Percentiles rank a stretch among this genome's conserved stretches.
Conservation (phyloP, 2,113 vertebrate genomes). For the Scartelaos histophorus region DNA sequence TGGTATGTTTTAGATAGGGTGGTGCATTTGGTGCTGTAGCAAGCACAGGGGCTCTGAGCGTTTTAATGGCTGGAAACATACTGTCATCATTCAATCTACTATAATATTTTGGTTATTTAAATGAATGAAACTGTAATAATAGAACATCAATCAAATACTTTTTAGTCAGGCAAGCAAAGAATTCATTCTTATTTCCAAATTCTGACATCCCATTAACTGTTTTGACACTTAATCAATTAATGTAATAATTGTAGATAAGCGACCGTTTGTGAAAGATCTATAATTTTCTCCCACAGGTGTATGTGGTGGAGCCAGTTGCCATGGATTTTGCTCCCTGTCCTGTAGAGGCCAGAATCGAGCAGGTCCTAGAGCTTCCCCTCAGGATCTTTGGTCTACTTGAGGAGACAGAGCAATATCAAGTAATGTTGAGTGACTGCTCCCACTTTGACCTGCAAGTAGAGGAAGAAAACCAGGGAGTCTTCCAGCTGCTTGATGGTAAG, state of each 20-base stretch:
- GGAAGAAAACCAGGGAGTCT: slow-evolving; percentile 84
- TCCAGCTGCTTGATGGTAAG: slow-evolving; percentile 83
- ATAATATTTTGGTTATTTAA: not conserved
- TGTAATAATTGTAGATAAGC: not conserved
- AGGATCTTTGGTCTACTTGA: slow-evolving; percentile 81
- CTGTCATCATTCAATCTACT: not conserved
- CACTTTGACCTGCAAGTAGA: slow-evolving; percentile 86
- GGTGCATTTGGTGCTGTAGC: not conserved
- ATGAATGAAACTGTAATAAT: not conserved
- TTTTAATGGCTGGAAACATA: not conserved
- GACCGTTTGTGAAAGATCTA: not conserved
- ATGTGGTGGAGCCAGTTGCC: slow-evolving; percentile 86
- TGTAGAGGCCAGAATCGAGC: slow-evolving; percentile 85
- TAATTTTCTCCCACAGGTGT: slow-evolving; percentile 78
- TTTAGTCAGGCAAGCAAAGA: not conserved
- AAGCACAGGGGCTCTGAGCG: not conserved
- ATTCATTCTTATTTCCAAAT: not conserved
- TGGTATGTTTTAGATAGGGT: not conserved
- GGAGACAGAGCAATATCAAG: slow-evolving; percentile 63
- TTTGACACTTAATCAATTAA: not conserved
- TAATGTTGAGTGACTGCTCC: slow-evolving; percentile 90
- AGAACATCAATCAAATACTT: not conserved
- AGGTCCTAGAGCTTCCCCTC: slow-evolving; percentile 86
- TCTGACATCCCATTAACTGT: not conserved
- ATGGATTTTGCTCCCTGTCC: slow-evolving; percentile 89